Conservation (phyloP, 2,888 invertebrate genomes). For the Aelia acuminata region DNA sequence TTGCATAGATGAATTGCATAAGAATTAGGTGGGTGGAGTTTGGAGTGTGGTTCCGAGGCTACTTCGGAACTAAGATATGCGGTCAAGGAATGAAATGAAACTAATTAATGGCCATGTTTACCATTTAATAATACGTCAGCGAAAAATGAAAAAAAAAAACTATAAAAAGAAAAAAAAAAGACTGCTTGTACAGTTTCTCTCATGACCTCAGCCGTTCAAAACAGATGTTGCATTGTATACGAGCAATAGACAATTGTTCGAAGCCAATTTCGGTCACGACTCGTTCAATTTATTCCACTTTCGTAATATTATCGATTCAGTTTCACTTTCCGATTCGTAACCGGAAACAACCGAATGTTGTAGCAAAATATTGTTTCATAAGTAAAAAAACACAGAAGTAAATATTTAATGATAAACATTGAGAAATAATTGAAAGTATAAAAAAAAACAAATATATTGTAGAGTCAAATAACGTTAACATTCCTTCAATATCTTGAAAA, state of each 20-base stretch:
- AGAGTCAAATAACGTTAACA: no score
- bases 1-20: not conserved
- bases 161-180: not conserved
- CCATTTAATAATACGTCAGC: not conserved
- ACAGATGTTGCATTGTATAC: slow-evolving; percentile 32
- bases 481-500: no score
- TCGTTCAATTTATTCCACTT: not conserved
- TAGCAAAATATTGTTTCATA: no score
- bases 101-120: slow-evolving; percentile 30
- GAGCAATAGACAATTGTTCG: not conserved
- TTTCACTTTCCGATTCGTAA: not conserved
- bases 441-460: no score
- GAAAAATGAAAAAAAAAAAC: not conserved
- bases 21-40: not conserved
- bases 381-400: no score
- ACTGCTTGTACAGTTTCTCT: not conserved
- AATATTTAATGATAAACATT: no score
- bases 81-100: not conserved
- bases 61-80: not conserved
- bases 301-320: not conserved
- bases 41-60: not conserved
- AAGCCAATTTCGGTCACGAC: not conserved
- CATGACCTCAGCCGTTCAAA: slow-evolving; percentile 30
- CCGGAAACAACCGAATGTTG: no score
- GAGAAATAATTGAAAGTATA: no score